Conservation (phyloP, 1,140 invertebrate genomes). For the Dermatophagoides farinae region DNA sequence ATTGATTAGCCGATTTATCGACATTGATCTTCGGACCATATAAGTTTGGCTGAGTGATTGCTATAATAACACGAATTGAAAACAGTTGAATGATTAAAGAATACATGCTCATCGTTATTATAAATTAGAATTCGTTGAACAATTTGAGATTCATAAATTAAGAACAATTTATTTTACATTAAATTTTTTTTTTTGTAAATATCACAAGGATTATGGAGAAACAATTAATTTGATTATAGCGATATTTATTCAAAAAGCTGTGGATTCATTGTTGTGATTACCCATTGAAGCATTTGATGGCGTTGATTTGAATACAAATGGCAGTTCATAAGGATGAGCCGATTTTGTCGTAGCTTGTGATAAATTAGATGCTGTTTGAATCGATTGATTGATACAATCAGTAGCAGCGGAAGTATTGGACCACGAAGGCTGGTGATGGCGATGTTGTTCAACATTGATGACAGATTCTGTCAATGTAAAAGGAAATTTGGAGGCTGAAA, state of each 20-base stretch:
- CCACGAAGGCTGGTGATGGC: not conserved
- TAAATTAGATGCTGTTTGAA: not conserved
- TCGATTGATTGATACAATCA: not conserved
- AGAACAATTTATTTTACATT: too few species aligned
- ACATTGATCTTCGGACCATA: too few species aligned
- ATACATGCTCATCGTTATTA: too few species aligned
- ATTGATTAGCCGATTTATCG: too few species aligned
- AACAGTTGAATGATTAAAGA: too few species aligned
- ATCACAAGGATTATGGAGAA: too few species aligned
- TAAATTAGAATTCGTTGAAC: too few species aligned
- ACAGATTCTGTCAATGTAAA: not conserved
- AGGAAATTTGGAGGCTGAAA: not conserved
- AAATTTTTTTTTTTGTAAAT: too few species aligned
- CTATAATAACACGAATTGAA: too few species aligned
- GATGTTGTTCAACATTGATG: not conserved
- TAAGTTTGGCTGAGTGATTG: too few species aligned
- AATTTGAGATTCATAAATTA: too few species aligned
- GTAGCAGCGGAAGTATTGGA: not conserved
- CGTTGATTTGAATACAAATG: slow-evolving; percentile 1
- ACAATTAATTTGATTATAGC: too few species aligned
- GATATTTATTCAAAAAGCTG: not conserved
- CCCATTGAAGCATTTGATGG: not conserved
- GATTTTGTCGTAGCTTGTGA: not conserved
- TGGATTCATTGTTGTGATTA: not conserved
- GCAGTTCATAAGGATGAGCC: not conserved